Conservation (phyloP, 2,113 vertebrate species). For the Podilymbus podiceps region DNA sequence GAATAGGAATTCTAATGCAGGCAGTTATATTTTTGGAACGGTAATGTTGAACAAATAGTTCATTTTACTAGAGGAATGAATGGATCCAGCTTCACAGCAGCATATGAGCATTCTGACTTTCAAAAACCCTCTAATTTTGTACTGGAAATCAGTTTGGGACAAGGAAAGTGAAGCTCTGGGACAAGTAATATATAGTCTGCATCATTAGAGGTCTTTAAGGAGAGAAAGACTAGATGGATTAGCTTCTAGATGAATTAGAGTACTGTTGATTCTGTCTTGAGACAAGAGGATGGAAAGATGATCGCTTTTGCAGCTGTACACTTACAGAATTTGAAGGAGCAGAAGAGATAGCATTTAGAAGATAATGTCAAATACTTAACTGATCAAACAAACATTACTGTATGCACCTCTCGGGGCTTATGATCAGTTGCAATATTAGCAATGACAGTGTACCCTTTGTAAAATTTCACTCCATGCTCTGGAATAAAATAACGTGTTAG, state of each 20-base stretch:
- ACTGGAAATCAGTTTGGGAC: neutral
- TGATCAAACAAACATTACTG: neutral
- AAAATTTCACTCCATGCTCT: neutral
- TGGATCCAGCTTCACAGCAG: neutral
- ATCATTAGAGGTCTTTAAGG: neutral
- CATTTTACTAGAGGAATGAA: neutral
- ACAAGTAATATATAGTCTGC: neutral
- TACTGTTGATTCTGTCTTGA: neutral
- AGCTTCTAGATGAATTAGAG: neutral
- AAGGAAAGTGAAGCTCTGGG: neutral
- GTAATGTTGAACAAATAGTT: neutral
- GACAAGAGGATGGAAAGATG: neutral
- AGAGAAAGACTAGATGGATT: neutral
- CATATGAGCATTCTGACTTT: slow-evolving; percentile 32
- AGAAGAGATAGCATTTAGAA: neutral
- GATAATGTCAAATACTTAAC: neutral
- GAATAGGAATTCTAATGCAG: neutral
- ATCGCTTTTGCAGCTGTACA: neutral
- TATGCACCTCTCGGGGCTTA: neutral
- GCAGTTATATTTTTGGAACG: slow-evolving; percentile 30
- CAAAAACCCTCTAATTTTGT: neutral
- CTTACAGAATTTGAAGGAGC: neutral
- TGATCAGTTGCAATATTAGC: neutral
- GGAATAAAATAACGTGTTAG: neutral
- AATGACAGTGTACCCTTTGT: neutral